Evolutionary conservation across 2,113 vertebrate species (phyloP).

Genomic region (Calyptomena viridis): DNA sequence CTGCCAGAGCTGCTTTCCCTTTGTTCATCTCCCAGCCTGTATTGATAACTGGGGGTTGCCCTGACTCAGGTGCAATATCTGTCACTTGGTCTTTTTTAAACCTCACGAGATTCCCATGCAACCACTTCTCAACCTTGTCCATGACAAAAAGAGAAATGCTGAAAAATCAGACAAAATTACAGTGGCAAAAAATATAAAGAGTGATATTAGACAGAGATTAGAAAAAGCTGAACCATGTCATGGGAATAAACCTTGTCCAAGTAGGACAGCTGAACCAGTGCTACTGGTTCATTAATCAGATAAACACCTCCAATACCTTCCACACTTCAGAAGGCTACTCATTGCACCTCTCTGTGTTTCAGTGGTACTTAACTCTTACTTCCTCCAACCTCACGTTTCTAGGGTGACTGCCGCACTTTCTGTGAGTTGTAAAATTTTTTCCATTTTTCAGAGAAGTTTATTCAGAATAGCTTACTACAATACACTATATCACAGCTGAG

Average conservation of each 20-base stretch:
- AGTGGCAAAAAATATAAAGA: background rate
- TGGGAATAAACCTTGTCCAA: background rate
- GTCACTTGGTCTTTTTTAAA: background rate
- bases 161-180: background rate
- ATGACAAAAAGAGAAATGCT: background rate
- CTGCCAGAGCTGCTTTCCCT: background rate
- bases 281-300: background rate
- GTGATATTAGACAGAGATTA: background rate
- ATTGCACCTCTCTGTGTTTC: accelerated
- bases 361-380: background rate
- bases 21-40: background rate
- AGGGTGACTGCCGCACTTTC: background rate
- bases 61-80: background rate
- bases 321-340: background rate
- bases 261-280: background rate
- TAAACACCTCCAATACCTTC: background rate
- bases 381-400: background rate
- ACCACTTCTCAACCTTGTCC: background rate
- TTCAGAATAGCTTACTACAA: background rate
- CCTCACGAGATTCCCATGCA: background rate
- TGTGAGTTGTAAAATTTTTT: background rate
- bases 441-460: background rate
- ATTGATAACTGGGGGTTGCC: accelerated
- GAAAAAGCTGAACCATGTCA: background rate
- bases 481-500: background rate